Evolutionary conservation across 1,140 invertebrate genomes (phyloP).

Genomic region (Cyclina sinensis): DNA sequence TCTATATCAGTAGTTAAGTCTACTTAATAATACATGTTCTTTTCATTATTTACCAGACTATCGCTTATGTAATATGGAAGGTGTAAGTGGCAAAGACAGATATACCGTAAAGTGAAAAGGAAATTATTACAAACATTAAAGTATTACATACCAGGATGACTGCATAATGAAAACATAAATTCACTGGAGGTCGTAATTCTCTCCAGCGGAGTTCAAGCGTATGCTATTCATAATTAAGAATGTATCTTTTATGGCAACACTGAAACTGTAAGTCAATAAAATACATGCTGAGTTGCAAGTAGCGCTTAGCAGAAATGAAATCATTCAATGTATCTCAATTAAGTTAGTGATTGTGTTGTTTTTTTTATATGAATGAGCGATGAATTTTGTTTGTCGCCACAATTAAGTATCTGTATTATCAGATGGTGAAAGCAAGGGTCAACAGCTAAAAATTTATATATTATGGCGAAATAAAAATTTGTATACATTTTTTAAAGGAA

Average conservation of each 20-base stretch:
- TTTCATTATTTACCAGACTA: too few relatives aligned
- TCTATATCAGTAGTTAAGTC: too few relatives aligned
- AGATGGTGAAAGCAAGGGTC: not conserved
- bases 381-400: not conserved
- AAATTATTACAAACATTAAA: too few relatives aligned
- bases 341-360: not conserved
- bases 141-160: not conserved
- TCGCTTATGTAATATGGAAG: too few relatives aligned
- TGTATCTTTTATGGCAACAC: not conserved
- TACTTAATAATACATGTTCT: too few relatives aligned
- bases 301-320: not conserved
- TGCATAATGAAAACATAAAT: not conserved
- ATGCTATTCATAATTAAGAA: not conserved
- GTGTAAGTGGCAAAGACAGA: too few relatives aligned
- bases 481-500: too few relatives aligned
- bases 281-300: not conserved
- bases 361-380: not conserved
- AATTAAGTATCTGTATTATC: not conserved
- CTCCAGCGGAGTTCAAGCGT: not conserved
- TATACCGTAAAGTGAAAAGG: too few relatives aligned
- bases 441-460: too few relatives aligned
- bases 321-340: not conserved
- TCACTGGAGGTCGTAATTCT: not conserved
- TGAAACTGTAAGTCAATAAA: not conserved
- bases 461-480: too few relatives aligned